Conservation (phyloP, 2,888 invertebrate species). For the Idaea straminata region DNA sequence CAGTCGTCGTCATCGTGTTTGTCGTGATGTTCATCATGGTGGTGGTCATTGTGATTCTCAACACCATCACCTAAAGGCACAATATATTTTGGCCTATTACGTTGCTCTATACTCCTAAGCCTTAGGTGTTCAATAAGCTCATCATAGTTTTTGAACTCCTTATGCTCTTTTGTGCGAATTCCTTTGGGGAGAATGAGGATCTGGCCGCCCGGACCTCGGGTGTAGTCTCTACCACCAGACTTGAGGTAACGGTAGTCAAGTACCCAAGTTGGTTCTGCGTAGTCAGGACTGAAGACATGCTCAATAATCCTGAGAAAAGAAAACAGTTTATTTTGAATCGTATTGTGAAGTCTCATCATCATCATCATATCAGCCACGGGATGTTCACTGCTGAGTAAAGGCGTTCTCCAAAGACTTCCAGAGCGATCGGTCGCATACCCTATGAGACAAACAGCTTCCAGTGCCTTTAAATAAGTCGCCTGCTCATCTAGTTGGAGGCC, state of each 20-base stretch:
- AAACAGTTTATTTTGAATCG: not conserved
- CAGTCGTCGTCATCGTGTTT: slow-evolving; percentile 10
- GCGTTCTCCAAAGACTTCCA: too few species aligned
- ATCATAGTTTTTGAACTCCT: slow-evolving; percentile 56
- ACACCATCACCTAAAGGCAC: slow-evolving; percentile 25
- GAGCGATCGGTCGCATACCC: too few species aligned
- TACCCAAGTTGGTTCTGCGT: slow-evolving; percentile 57
- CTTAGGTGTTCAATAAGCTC: slow-evolving; percentile 57
- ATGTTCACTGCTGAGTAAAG: too few species aligned
- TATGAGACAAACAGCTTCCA: too few species aligned
- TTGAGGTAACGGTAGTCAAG: slow-evolving; percentile 68
- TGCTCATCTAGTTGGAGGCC: too few species aligned
- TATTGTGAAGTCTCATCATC: not conserved
- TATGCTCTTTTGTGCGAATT: slow-evolving; percentile 42
- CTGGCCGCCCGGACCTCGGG: slow-evolving; percentile 62
- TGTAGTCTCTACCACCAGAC: slow-evolving; percentile 64
- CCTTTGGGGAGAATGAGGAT: slow-evolving; percentile 60
- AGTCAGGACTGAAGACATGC: slow-evolving; percentile 59
- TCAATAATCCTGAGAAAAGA: slow-evolving; percentile 51
- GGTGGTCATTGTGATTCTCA: not conserved
- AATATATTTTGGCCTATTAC: slow-evolving; percentile 21
- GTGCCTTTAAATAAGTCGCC: too few species aligned
- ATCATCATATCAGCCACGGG: too few species aligned
- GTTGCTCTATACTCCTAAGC: slow-evolving; percentile 45
- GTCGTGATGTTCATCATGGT: slow-evolving; percentile 5